A percentile compares a stretch with the other conserved stretches of the same genome.
phyloP scores from a whole-genome alignment of 2,888 invertebrate genomes.

The Coremacera marginata region DNA sequence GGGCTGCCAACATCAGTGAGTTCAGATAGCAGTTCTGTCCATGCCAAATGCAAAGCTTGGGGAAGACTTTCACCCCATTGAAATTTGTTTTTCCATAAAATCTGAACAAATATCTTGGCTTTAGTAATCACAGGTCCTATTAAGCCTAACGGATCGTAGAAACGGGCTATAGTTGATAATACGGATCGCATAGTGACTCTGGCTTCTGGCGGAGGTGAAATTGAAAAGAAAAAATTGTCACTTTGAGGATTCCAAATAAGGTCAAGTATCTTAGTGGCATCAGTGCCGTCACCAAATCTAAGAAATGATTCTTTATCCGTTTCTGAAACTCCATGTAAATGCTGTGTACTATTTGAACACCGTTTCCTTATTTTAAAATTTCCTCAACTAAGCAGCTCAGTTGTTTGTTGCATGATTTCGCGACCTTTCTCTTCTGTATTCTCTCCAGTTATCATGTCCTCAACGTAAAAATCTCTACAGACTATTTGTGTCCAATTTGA shows the following conservation, averaged over 20 bases:
- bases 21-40: too few relatives aligned
- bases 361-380: conserved; percentile 47
- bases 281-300: conserved; percentile 27
- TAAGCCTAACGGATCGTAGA: conserved; percentile 29
- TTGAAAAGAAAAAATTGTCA: conserved; percentile 20
- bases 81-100: conserved; percentile 38
- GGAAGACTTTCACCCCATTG: conserved; percentile 24
- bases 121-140: conserved; percentile 43
- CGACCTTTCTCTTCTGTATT: conserved; percentile 38
- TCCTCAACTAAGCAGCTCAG: conserved; percentile 34
- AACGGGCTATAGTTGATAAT: not conserved
- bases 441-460: conserved; percentile 47
- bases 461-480: conserved; percentile 49
- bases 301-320: conserved; percentile 23
- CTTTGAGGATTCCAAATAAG: too few relatives aligned
- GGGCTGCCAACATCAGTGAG: conserved; percentile 35
- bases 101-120: conserved; percentile 47
- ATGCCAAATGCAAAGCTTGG: conserved; percentile 19
- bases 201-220: too few relatives aligned
- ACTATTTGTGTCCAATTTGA: conserved; percentile 37
- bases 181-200: too few relatives aligned
- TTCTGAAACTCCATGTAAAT: conserved; percentile 16
- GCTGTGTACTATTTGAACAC: conserved; percentile 35
- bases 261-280: conserved; percentile 32
- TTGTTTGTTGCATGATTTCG: conserved; percentile 37